These are phyloP conservation scores for Mastomys coucha DNA, from an alignment of 2,113 vertebrate genomes.

Conservation along the genomic window DNA sequence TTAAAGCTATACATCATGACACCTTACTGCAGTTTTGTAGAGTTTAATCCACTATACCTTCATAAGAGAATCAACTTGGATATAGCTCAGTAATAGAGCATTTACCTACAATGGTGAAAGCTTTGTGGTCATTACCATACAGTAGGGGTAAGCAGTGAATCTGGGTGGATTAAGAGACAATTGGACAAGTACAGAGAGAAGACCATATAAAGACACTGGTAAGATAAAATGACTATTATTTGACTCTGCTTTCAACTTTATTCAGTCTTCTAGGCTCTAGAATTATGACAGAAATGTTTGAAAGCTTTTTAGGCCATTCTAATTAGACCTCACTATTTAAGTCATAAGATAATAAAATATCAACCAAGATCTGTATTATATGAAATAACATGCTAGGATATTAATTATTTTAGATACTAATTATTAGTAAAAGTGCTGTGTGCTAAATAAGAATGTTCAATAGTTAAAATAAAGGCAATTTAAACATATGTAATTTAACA, in stretches of 20 bases:
- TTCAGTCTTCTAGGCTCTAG: neutral
- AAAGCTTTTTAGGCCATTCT: neutral
- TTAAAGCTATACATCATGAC: neutral
- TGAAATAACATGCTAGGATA: neutral
- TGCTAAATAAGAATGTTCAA: neutral
- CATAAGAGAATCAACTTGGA: neutral
- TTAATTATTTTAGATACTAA: neutral
- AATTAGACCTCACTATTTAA: neutral
- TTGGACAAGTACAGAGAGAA: neutral
- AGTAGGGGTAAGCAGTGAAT: neutral
- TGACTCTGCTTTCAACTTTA: neutral
- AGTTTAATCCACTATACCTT: neutral
- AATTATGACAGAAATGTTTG: neutral
- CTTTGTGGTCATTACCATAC: neutral
- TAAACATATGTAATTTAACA: neutral
- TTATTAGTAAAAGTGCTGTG: neutral
- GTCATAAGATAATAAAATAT: neutral
- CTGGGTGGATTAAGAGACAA: neutral
- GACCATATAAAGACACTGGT: neutral
- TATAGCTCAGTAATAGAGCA: neutral
- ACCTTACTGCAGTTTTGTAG: neutral
- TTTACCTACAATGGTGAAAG: neutral
- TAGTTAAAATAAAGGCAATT: neutral
- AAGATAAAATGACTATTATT: neutral
- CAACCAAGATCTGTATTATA: neutral